A percentile compares a stretch with the other conserved stretches of the same genome.
phyloP scores from a whole-genome alignment of 2,113 vertebrate species.

The Dolichotis patagonum region DNA sequence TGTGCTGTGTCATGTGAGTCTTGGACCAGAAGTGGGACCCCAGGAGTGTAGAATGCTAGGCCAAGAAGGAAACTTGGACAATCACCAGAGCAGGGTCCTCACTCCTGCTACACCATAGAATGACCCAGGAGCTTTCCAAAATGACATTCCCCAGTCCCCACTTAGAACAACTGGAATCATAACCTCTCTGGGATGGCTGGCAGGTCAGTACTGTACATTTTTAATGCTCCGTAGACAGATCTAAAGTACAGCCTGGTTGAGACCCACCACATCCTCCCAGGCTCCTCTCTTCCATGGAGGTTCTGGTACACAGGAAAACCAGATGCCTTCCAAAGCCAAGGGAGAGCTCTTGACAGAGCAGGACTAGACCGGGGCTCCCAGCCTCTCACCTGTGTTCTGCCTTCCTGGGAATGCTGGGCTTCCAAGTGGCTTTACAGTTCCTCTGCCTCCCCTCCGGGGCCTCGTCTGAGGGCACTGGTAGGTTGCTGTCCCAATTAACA shows the following conservation, averaged over 20 bases:
- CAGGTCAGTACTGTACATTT: not conserved
- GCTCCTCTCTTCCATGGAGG: not conserved
- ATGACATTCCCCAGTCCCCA: not conserved
- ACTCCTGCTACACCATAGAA: not conserved
- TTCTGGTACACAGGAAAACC: not conserved
- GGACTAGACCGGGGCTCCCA: not conserved
- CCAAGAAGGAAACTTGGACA: not conserved
- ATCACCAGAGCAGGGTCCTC: not conserved
- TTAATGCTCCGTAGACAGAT: not conserved
- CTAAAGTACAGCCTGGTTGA: not conserved
- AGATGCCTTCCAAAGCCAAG: not conserved
- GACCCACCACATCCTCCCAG: not conserved
- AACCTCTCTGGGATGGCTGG: not conserved
- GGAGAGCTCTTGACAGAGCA: not conserved
- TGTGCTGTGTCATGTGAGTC: not conserved
- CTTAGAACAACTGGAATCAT: not conserved
- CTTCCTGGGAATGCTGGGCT: not conserved
- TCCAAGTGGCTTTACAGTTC: accelerated
- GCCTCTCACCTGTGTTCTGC: too few species aligned
- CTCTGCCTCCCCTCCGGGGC: not conserved
- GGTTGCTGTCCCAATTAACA: conserved; percentile 66
- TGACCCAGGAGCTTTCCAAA: not conserved
- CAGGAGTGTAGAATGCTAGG: not conserved
- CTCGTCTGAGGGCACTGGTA: not conserved
- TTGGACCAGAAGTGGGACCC: not conserved